Conservation (phyloP, 1,140 invertebrate genomes). For the Musca domestica region DNA sequence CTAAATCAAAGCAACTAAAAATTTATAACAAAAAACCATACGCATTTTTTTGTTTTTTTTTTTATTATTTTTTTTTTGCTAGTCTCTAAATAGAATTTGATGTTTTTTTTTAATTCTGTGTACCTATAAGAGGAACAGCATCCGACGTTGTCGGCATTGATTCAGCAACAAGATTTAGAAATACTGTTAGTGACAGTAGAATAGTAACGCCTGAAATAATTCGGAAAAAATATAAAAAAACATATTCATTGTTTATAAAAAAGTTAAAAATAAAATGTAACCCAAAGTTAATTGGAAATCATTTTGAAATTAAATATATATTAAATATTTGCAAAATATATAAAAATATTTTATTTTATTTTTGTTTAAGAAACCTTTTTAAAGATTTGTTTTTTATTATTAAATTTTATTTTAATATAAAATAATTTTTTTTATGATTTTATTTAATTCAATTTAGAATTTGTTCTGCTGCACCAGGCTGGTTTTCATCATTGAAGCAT, state of each 20-base stretch:
- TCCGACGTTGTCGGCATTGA: slow-evolving; percentile 89
- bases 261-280: slow-evolving; percentile 38
- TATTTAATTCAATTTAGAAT: no score
- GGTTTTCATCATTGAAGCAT: no score
- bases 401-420: no score
- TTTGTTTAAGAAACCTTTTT: background rate
- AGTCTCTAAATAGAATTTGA: slow-evolving; percentile 39
- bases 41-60: slow-evolving; percentile 18
- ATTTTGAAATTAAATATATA: slow-evolving; percentile 36
- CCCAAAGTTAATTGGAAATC: slow-evolving; percentile 30
- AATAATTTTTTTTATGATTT: no score
- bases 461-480: no score
- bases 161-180: slow-evolving; percentile 91
- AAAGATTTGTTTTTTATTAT: no score
- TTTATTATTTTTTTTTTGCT: slow-evolving; percentile 27
- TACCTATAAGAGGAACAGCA: slow-evolving; percentile 73
- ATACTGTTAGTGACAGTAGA: slow-evolving; percentile 97
- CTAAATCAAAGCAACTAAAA: background rate
- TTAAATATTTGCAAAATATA: slow-evolving; percentile 1
- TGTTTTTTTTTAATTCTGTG: slow-evolving; percentile 37
- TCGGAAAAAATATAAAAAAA: slow-evolving; percentile 42
- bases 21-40: slow-evolving; percentile 6
- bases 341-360: background rate
- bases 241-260: slow-evolving; percentile 30
- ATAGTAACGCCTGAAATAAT: slow-evolving; percentile 89